phyloP scores from a whole-genome alignment of 2,888 invertebrate genomes.

The Protophormia terraenovae region DNA sequence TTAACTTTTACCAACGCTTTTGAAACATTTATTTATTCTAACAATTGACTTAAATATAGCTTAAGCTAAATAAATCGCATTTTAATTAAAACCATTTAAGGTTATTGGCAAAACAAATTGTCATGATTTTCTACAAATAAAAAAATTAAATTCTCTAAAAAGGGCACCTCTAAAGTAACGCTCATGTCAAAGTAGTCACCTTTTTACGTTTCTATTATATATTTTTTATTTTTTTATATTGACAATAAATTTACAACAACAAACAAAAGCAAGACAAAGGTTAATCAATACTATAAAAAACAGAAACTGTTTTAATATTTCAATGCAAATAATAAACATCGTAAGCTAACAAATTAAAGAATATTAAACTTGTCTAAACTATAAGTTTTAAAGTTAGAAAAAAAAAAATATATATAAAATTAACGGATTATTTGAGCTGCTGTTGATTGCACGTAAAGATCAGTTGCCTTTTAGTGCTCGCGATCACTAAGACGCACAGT shows the following conservation, averaged over 20 bases:
- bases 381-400: background rate
- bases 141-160: background rate
- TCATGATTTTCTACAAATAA: background rate
- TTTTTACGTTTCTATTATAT: too few species aligned
- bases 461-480: too few species aligned
- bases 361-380: slow-evolving; percentile 1
- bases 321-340: slow-evolving; percentile 2
- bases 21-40: too few species aligned
- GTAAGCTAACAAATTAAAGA: background rate
- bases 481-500: background rate
- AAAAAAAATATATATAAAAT: background rate
- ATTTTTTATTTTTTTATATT: background rate
- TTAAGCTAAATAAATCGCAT: background rate
- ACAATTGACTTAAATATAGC: too few species aligned
- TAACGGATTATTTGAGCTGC: background rate
- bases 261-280: slow-evolving; percentile 34
- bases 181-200: background rate
- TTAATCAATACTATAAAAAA: slow-evolving; percentile 18
- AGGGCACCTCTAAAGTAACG: background rate
- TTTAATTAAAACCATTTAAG: slow-evolving; percentile 25
- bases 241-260: background rate
- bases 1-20: too few species aligned
- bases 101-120: slow-evolving; percentile 5
- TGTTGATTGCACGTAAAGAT: background rate
- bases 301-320: background rate